Conservation (phyloP, 2,888 invertebrate genomes). For the Hypercompe scribonia region DNA sequence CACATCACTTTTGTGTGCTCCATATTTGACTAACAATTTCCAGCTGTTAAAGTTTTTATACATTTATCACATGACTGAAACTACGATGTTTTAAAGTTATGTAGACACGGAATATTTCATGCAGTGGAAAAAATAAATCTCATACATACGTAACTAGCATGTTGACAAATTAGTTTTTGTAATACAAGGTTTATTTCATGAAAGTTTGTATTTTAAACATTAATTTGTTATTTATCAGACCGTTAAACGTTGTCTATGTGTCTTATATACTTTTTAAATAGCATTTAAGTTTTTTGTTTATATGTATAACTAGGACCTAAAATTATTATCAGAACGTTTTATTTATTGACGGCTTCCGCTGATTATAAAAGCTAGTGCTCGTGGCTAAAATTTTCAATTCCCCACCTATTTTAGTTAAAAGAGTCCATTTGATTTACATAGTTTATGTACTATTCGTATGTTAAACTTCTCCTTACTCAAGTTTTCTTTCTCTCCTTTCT, state of each 20-base stretch:
- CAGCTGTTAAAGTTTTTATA: neutral
- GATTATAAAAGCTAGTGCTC: neutral
- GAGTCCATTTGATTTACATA: neutral
- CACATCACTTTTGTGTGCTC: neutral
- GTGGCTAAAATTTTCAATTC: neutral
- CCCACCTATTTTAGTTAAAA: neutral
- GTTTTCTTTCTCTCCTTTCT: neutral
- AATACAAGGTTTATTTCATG: neutral
- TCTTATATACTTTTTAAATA: too few species aligned
- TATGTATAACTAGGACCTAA: too few species aligned
- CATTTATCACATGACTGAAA: neutral
- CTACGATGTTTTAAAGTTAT: neutral
- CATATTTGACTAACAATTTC: constrained; percentile 1
- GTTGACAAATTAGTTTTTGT: neutral
- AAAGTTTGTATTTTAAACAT: too few species aligned
- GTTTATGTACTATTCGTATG: too few species aligned
- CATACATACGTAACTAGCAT: neutral
- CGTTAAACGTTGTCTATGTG: neutral
- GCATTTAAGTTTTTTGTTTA: too few species aligned
- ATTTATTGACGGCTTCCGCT: neutral
- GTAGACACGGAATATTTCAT: neutral
- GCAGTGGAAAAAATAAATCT: neutral
- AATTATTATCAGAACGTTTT: too few species aligned
- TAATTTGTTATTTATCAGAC: too few species aligned
- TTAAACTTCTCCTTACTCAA: too few species aligned